These are phyloP conservation scores for Mormyrus hasselquistii DNA, from an alignment of 2,797 vertebrate species.

Conservation along the genomic window DNA sequence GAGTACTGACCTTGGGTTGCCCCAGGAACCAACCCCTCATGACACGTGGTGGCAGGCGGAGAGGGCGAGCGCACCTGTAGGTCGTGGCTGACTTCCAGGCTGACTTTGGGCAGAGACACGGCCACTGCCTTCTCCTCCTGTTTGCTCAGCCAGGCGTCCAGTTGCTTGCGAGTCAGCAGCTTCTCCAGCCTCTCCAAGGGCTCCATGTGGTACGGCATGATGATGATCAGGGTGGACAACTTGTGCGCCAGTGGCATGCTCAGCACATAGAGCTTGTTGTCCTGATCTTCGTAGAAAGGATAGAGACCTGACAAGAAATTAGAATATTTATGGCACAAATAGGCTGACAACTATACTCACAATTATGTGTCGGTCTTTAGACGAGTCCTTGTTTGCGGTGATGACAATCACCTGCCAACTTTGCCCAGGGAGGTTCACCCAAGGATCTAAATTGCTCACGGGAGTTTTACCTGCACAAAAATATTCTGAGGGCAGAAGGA, in stretches of 20 bases:
- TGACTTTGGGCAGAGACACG: slow-evolving; percentile 83
- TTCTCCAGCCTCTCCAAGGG: slow-evolving; percentile 84
- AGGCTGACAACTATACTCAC: background rate
- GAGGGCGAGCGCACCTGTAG: slow-evolving; percentile 58
- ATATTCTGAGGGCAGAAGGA: background rate
- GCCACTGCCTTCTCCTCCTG: slow-evolving; percentile 79
- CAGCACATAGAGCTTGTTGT: slow-evolving; percentile 72
- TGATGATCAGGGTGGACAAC: slow-evolving; percentile 83
- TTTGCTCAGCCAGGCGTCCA: slow-evolving; percentile 81
- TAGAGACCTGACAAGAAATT: slow-evolving; percentile 74
- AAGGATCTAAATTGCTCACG: background rate
- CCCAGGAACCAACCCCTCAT: background rate
- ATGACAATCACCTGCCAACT: background rate
- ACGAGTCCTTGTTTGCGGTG: background rate
- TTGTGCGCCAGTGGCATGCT: slow-evolving; percentile 90
- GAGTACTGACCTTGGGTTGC: background rate
- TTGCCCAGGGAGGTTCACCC: background rate
- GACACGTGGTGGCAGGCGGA: background rate
- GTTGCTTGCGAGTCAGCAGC: slow-evolving; percentile 80
- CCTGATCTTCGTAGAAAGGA: slow-evolving; percentile 76
- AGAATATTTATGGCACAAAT: background rate
- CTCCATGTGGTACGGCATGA: slow-evolving; percentile 90
- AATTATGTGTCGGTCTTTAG: background rate
- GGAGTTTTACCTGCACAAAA: background rate
- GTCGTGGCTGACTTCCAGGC: slow-evolving; percentile 67